Conservation (phyloP, 2,888 invertebrate genomes). For the Amaurobius ferox region DNA sequence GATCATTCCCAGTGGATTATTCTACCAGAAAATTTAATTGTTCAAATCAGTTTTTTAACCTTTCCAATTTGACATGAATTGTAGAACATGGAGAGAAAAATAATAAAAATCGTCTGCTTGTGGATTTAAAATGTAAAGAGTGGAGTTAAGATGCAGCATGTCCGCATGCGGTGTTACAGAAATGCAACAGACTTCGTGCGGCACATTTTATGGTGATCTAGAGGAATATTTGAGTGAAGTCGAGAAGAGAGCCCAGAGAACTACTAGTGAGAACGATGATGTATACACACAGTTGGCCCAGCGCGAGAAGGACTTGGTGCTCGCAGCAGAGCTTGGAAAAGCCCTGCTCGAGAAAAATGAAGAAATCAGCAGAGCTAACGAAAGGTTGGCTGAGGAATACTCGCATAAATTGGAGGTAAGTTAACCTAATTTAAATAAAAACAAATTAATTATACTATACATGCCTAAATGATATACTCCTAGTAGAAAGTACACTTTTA, state of each 20-base stretch:
- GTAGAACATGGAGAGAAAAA: too few species aligned
- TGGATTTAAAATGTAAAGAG: conserved; percentile 28
- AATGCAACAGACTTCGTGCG: conserved; percentile 70
- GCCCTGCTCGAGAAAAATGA: conserved; percentile 95
- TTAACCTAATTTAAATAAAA: too few species aligned
- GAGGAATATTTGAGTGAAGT: conserved; percentile 71
- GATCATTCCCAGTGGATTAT: too few species aligned
- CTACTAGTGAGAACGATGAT: conserved; percentile 51
- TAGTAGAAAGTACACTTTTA: too few species aligned
- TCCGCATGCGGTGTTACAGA: conserved; percentile 69
- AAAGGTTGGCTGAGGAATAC: conserved; percentile 89
- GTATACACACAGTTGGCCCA: conserved; percentile 82
- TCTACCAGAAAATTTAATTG: too few species aligned
- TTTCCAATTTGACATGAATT: too few species aligned
- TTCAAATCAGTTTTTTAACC: too few species aligned
- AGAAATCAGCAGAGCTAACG: conserved; percentile 91
- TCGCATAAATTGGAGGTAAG: conserved; percentile 92
- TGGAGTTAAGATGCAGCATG: conserved; percentile 52
- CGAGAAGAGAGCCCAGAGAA: conserved; percentile 45
- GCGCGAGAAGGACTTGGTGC: conserved; percentile 91
- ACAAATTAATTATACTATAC: too few species aligned
- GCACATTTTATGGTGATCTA: conserved; percentile 65
- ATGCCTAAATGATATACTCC: too few species aligned
- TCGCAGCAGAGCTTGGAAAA: conserved; percentile 96
- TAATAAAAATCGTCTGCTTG: too few species aligned